phyloP scores from a whole-genome alignment of 2,888 invertebrate species.

The Papilio elwesi region DNA sequence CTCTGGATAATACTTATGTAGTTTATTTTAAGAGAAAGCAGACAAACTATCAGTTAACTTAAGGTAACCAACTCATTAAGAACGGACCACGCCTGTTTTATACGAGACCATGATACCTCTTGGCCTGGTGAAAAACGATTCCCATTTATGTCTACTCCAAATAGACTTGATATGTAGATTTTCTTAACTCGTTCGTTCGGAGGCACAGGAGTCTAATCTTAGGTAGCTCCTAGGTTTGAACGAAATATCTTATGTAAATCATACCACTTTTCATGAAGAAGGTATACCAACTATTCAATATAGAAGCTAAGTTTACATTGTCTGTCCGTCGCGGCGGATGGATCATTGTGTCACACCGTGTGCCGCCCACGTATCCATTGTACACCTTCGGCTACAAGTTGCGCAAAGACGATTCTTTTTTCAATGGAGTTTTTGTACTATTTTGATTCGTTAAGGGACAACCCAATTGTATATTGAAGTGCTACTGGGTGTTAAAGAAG shows the following conservation, averaged over 20 bases:
- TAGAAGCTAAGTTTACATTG: neutral
- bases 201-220: too few relatives aligned
- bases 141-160: too few relatives aligned
- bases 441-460: slow-evolving; percentile 20
- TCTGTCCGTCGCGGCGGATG: neutral
- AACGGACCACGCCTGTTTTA: too few relatives aligned
- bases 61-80: too few relatives aligned
- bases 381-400: slow-evolving; percentile 36
- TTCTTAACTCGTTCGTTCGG: too few relatives aligned
- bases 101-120: too few relatives aligned
- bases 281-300: too few relatives aligned
- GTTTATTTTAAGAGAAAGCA: too few relatives aligned
- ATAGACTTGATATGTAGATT: too few relatives aligned
- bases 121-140: too few relatives aligned
- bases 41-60: too few relatives aligned
- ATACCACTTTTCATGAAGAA: neutral
- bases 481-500: slow-evolving; percentile 33
- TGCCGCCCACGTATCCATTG: slow-evolving; percentile 42
- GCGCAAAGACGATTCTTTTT: slow-evolving; percentile 39
- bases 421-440: slow-evolving; percentile 29
- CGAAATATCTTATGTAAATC: neutral
- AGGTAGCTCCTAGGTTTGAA: neutral
- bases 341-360: slow-evolving; percentile 34
- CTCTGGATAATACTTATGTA: neutral
- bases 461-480: neutral